These are phyloP conservation scores for Sarcophilus harrisii DNA, from an alignment of 2,797 vertebrate species.

Conservation along the genomic window DNA sequence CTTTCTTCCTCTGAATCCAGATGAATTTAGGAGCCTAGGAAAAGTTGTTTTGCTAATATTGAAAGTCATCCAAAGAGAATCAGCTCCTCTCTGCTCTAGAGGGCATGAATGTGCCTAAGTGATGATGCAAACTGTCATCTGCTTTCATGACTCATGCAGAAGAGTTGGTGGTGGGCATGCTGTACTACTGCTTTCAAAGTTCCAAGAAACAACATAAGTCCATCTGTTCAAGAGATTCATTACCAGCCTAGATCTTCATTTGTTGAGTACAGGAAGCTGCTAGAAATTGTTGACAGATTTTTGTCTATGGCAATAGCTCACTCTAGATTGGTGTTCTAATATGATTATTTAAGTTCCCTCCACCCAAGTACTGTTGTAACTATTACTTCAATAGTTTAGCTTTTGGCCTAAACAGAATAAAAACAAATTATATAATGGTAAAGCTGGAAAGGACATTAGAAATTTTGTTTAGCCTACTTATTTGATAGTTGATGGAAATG, in stretches of 20 bases:
- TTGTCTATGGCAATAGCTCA: constrained; percentile 56
- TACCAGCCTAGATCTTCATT: constrained; percentile 62
- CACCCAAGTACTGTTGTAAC: background rate
- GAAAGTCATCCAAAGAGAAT: constrained; percentile 29
- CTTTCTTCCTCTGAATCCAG: background rate
- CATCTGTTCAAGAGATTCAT: constrained; percentile 77
- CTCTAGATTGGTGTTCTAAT: constrained; percentile 62
- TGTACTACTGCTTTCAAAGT: constrained; percentile 61
- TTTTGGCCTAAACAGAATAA: constrained; percentile 27
- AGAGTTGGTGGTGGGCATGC: constrained; percentile 56
- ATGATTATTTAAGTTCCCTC: constrained; percentile 1
- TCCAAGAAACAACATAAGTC: constrained; percentile 62
- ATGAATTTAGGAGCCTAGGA: background rate
- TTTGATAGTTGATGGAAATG: background rate
- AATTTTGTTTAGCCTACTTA: background rate
- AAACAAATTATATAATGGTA: background rate
- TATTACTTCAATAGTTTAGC: background rate
- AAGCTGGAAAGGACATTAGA: background rate
- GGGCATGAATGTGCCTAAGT: constrained; percentile 19
- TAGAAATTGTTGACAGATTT: constrained; percentile 65
- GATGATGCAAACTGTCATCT: constrained; percentile 40
- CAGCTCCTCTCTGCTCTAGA: constrained; percentile 36
- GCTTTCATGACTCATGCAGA: constrained; percentile 39
- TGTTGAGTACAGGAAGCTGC: constrained; percentile 29
- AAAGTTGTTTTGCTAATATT: constrained; percentile 35